Percentiles rank a stretch among this genome's conserved stretches.
Conservation (phyloP, 1,140 invertebrate genomes). For the Hydropsyche tenuis region DNA sequence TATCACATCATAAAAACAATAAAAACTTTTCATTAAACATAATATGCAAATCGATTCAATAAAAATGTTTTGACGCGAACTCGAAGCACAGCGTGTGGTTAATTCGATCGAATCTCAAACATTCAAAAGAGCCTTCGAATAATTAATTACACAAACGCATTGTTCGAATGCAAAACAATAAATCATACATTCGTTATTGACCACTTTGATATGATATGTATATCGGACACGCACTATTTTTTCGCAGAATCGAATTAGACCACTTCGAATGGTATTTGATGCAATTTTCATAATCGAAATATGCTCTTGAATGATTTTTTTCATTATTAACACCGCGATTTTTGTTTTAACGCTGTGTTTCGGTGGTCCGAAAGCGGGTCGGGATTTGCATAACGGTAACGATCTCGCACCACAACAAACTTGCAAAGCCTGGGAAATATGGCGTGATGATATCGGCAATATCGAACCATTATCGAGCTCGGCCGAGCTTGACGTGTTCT, state of each 20-base stretch:
- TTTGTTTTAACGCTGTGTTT: not conserved
- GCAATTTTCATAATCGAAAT: too few relatives aligned
- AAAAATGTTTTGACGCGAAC: constrained; percentile 11
- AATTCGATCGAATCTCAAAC: constrained; percentile 1
- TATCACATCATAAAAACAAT: too few relatives aligned
- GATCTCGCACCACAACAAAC: too few relatives aligned
- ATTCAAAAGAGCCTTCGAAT: not conserved
- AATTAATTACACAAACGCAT: constrained; percentile 9
- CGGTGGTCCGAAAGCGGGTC: not conserved
- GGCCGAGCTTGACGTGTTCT: constrained; percentile 13
- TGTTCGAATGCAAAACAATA: constrained; percentile 11
- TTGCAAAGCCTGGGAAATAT: constrained; percentile 23
- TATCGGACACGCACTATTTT: too few relatives aligned
- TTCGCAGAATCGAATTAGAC: too few relatives aligned
- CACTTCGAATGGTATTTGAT: too few relatives aligned
- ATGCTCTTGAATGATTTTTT: too few relatives aligned
- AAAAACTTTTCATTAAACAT: too few relatives aligned
- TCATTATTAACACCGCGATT: too few relatives aligned
- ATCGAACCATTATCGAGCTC: constrained; percentile 13
- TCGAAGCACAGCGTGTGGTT: not conserved
- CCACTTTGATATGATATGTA: not conserved
- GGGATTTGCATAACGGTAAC: constrained; percentile 11
- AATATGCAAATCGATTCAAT: not conserved
- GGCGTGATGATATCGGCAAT: constrained; percentile 30
- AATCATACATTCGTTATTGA: constrained; percentile 1